These are phyloP conservation scores for Steinernema khuongi DNA, from an alignment of 1,140 invertebrate species.

Conservation along the genomic window DNA sequence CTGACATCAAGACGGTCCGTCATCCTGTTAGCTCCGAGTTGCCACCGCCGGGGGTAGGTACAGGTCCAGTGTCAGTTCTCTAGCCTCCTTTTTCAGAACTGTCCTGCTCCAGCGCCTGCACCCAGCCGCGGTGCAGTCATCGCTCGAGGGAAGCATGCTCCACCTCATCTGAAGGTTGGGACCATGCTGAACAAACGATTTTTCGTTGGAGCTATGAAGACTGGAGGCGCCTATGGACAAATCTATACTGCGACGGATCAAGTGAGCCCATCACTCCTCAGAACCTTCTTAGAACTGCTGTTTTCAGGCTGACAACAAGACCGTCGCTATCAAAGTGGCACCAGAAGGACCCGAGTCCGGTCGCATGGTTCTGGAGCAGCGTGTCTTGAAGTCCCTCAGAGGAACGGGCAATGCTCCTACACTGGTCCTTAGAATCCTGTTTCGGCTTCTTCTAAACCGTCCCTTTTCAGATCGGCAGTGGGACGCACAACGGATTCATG, in stretches of 20 bases:
- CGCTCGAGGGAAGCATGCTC: not conserved
- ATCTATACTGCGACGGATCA: not conserved
- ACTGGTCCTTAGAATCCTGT: not conserved
- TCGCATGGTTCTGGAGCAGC: slow-evolving; percentile 26
- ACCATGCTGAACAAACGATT: not conserved
- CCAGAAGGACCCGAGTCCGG: not conserved
- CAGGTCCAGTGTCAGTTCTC: not conserved
- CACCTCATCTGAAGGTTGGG: not conserved
- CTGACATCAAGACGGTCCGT: not conserved
- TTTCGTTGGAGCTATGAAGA: not conserved
- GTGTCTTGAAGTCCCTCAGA: slow-evolving; percentile 5
- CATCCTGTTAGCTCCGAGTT: not conserved
- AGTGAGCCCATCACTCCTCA: not conserved
- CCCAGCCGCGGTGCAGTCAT: not conserved
- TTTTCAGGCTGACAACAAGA: not conserved
- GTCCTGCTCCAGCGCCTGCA: not conserved
- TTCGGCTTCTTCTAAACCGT: not conserved
- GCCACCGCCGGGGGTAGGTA: not conserved
- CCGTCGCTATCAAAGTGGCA: slow-evolving; percentile 18
- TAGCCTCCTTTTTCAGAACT: too few species aligned
- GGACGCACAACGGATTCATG: not conserved
- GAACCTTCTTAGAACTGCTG: not conserved
- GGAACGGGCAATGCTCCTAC: slow-evolving; percentile 17
- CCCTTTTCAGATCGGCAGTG: slow-evolving; percentile 21
- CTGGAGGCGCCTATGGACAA: slow-evolving; percentile 25